Conservation (phyloP, 23 tunicate species). For the Phallusia fumigata region DNA sequence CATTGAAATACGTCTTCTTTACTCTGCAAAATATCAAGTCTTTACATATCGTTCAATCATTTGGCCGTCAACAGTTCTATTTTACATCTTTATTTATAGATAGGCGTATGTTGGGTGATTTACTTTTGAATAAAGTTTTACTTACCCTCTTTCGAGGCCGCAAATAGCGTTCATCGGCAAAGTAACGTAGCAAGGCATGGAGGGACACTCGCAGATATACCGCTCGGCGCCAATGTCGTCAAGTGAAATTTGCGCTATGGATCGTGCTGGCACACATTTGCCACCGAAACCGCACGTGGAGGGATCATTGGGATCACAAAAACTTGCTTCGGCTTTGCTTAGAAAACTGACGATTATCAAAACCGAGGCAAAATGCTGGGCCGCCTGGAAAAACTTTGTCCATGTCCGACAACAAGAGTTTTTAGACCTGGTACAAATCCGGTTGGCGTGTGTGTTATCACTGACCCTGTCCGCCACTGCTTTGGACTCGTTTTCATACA, state of each 20-base stretch:
- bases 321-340: not conserved
- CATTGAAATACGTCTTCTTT: constrained; percentile 12
- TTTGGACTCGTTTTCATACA: too few relatives aligned
- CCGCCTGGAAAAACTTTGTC: not conserved
- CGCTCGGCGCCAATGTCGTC: not conserved
- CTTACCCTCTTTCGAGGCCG: constrained; percentile 16
- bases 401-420: not conserved
- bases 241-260: not conserved
- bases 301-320: constrained; percentile 27
- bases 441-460: too few relatives aligned
- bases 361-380: not conserved
- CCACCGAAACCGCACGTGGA: constrained; percentile 25
- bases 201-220: constrained; percentile 14
- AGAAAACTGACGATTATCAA: not conserved
- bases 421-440: too few relatives aligned
- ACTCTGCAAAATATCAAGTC: not conserved
- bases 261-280: constrained; percentile 11
- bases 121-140: too few relatives aligned
- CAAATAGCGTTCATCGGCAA: constrained; percentile 13
- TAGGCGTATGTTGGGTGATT: too few relatives aligned
- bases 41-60: not conserved
- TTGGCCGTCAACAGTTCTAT: too few relatives aligned
- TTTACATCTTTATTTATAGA: too few relatives aligned
- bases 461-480: too few relatives aligned
- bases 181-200: not conserved